These are phyloP conservation scores for Azorinus chamasolen DNA, from an alignment of 2,888 invertebrate genomes.

Conservation along the genomic window DNA sequence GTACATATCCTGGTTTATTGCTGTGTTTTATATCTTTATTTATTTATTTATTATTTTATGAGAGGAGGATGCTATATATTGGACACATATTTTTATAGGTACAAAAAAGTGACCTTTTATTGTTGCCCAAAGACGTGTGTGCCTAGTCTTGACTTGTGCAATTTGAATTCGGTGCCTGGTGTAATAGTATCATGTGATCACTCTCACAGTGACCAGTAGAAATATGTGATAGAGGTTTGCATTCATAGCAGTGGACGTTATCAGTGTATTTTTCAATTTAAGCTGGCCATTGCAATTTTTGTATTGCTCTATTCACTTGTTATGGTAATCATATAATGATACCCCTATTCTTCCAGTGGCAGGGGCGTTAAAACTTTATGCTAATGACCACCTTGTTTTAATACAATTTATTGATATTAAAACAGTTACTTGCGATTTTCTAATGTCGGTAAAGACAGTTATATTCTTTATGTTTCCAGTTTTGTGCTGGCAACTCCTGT, in stretches of 20 bases:
- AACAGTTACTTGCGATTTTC: too few relatives aligned
- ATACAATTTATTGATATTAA: too few relatives aligned
- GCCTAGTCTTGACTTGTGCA: slow-evolving; percentile 42
- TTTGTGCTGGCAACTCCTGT: too few relatives aligned
- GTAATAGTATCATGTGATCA: slow-evolving; percentile 42
- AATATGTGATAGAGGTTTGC: background rate
- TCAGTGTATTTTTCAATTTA: background rate
- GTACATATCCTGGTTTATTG: slow-evolving; percentile 3
- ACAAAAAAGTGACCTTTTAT: slow-evolving; percentile 20
- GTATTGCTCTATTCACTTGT: too few relatives aligned
- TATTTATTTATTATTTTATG: slow-evolving; percentile 4
- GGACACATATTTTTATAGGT: slow-evolving; percentile 11
- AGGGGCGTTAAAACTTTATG: too few relatives aligned
- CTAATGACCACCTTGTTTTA: too few relatives aligned
- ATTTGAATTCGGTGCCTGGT: slow-evolving; percentile 21
- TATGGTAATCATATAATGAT: too few relatives aligned
- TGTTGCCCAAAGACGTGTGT: slow-evolving; percentile 27
- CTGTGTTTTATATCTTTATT: slow-evolving; percentile 2
- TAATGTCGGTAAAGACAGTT: too few relatives aligned
- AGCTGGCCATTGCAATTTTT: too few relatives aligned
- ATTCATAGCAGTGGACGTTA: background rate
- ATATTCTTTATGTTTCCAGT: too few relatives aligned
- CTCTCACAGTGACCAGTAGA: background rate
- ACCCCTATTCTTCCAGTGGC: too few relatives aligned
- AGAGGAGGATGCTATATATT: background rate